phyloP scores from a whole-genome alignment of 2,888 invertebrate genomes.

The Thalpophila matura region DNA sequence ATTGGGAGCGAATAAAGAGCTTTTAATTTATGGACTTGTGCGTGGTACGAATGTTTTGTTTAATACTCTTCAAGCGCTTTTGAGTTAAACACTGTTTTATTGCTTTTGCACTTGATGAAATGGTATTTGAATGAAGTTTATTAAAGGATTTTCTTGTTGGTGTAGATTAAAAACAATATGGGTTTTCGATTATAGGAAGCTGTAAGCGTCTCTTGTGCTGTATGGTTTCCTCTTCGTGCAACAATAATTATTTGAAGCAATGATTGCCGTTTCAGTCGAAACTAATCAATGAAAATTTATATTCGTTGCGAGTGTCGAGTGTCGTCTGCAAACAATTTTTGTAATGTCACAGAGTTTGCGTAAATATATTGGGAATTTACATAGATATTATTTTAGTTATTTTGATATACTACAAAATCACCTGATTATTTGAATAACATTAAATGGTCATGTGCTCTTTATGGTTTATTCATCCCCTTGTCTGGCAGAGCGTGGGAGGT shows the following conservation, averaged over 20 bases:
- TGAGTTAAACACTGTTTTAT: constrained; percentile 36
- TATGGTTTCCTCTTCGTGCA: background rate
- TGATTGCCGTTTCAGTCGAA: no score
- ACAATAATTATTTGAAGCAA: no score
- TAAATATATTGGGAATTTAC: no score
- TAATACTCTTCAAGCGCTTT: constrained; percentile 35
- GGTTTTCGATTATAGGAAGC: background rate
- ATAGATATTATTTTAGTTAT: background rate
- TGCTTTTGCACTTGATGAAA: constrained; percentile 25
- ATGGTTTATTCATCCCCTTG: no score
- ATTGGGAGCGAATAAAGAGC: constrained; percentile 56
- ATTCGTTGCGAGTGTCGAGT: no score
- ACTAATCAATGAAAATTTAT: no score
- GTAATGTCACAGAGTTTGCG: no score
- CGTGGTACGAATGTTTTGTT: constrained; percentile 50
- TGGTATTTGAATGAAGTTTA: constrained; percentile 16
- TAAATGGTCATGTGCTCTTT: background rate
- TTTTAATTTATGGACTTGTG: constrained; percentile 56
- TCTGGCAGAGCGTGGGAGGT: no score
- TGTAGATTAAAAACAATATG: background rate
- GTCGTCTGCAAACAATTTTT: no score
- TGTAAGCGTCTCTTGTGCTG: background rate
- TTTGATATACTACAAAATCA: background rate
- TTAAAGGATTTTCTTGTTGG: background rate
- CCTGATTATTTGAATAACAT: background rate